Base-by-base conservation (phyloP, 2,888 invertebrate species). In the Caenorhabditis becei region DNA sequence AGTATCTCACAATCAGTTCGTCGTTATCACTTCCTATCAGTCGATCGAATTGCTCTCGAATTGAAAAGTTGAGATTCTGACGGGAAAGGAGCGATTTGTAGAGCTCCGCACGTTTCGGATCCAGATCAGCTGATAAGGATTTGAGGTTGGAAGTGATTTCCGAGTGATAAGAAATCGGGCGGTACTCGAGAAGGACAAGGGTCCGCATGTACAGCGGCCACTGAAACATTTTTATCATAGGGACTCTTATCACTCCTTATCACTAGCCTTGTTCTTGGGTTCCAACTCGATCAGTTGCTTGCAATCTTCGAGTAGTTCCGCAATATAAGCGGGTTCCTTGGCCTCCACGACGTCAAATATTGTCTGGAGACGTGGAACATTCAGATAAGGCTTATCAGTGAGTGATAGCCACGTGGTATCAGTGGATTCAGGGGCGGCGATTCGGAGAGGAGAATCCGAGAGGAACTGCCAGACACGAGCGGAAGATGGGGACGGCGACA, bases 161-260 rank as follows among this genome's bases (percentile, higher is more conserved):
- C 1, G 32, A 10, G 51, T 82, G 78, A 3, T 72, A n/a, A 11
- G 51, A 41, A 3, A 47, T 58, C 2, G 82, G 77, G 24, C 44
- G 47, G 56, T 63, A 70, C 65, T 83, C 85, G 53, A 82, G 47
- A 11, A 80, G 65, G 14, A 77, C 70, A 18, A 83, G 67, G 0
- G 82, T 83, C 26, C 71, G 59, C 80, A 82, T 83, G 51, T 82
- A 83, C 10, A 81, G 23, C 8, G 83, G 75, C 85, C 85, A 85
- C 77, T 83, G 71, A 41, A 80, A 69, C 7, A 47, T 14, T 32
- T 16, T 28, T 20, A 10, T 49, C 2, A n/a, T 18, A 53, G 53
- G 1, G 28, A 8, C 16, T 32, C 26, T 20, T 10, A 37, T 18
- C 1, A 35, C 11, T 37, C n/a, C n/a, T n/a, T n/a, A n/a, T n/a